Evolutionary conservation across 2,113 vertebrate species (phyloP).

Genomic region (Bambusicola thoracicus): DNA sequence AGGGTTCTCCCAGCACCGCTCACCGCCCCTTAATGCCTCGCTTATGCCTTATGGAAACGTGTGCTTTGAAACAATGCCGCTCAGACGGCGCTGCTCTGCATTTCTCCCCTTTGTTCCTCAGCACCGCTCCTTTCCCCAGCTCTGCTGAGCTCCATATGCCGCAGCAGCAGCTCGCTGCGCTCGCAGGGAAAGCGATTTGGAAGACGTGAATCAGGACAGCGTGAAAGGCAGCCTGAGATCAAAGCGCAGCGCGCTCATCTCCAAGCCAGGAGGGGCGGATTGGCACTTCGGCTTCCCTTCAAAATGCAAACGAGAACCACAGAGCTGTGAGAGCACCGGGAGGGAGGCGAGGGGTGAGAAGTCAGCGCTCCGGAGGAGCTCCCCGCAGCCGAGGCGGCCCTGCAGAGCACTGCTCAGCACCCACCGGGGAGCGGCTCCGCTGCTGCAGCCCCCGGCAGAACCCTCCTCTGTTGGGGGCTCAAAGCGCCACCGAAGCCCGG

Average conservation of each 20-base stretch:
- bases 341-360: neutral
- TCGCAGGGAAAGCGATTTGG: neutral
- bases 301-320: neutral
- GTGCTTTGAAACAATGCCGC: neutral
- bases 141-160: neutral
- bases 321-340: neutral
- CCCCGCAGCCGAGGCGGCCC: neutral
- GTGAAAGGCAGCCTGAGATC: neutral
- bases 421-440: fast-evolving
- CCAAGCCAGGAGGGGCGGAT: neutral
- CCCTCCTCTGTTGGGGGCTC: fast-evolving
- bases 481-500: neutral
- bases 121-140: neutral
- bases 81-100: neutral
- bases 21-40: neutral
- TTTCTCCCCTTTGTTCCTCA: constrained; percentile 33
- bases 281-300: neutral
- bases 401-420: neutral
- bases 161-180: neutral
- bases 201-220: neutral
- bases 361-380: neutral
- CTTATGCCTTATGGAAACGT: neutral
- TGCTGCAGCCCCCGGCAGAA: neutral
- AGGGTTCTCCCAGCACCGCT: neutral
- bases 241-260: neutral